phyloP scores from a whole-genome alignment of 2,113 vertebrate species.

The Trichomycterus rosablanca region DNA sequence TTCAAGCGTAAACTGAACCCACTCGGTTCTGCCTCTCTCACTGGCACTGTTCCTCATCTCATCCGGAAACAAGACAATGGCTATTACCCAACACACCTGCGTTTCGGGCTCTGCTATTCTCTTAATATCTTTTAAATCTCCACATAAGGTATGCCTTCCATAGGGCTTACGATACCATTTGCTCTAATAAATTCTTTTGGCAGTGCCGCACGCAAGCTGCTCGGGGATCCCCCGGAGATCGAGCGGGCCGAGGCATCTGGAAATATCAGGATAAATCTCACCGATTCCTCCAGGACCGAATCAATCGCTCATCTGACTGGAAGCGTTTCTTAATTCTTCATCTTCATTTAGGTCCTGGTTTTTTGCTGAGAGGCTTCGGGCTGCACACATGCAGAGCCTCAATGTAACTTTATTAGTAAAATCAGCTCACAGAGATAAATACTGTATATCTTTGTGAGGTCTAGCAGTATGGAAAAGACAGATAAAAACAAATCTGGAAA shows the following conservation, averaged over 20 bases:
- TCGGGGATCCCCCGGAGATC: conserved; percentile 61
- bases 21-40: conserved; percentile 6
- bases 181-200: conserved; percentile 84
- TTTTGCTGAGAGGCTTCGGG: too few species aligned
- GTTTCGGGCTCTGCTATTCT: conserved; percentile 67
- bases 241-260: conserved; percentile 63
- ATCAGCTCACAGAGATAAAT: too few species aligned
- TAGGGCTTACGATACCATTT: conserved; percentile 80
- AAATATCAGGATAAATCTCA: conserved; percentile 78
- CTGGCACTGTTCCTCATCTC: conserved; percentile 42
- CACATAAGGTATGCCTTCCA: conserved; percentile 81
- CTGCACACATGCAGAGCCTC: too few species aligned
- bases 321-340: conserved; percentile 74
- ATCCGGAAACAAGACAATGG: conserved; percentile 66
- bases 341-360: conserved; percentile 70
- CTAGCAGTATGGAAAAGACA: too few species aligned
- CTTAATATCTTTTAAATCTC: conserved; percentile 81
- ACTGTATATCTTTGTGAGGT: too few species aligned
- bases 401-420: too few species aligned
- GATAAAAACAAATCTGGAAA: too few species aligned
- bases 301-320: conserved; percentile 70
- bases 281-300: conserved; percentile 70
- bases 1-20: too few species aligned
- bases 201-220: conserved; percentile 73
- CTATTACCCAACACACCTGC: conserved; percentile 76